Evolutionary conservation across 1,140 invertebrate genomes (phyloP).

Genomic region (Drusus annulatus): DNA sequence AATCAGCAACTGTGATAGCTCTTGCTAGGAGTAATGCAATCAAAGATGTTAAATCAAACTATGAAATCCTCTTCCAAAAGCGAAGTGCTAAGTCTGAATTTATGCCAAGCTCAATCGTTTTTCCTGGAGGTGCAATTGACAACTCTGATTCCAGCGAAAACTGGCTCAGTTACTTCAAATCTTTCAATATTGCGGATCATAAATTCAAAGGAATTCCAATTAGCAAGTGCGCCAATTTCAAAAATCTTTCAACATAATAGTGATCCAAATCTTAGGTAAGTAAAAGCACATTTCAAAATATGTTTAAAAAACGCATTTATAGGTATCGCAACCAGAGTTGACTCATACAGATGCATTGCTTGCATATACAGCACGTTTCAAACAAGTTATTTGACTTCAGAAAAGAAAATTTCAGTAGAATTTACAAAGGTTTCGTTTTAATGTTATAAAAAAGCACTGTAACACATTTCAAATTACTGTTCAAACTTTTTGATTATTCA

Average conservation of each 20-base stretch:
- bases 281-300: neutral
- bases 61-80: constrained; percentile 78
- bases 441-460: too few species aligned
- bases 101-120: constrained; percentile 84
- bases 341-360: too few species aligned
- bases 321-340: too few species aligned
- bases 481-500: too few species aligned
- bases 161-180: constrained; percentile 80
- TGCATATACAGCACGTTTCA: too few species aligned
- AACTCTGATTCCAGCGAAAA: constrained; percentile 77
- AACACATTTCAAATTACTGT: too few species aligned
- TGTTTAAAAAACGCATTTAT: too few species aligned
- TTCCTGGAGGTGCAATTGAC: constrained; percentile 85
- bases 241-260: constrained; percentile 69
- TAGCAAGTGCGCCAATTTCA: constrained; percentile 62
- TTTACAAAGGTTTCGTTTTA: too few species aligned
- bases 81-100: constrained; percentile 75
- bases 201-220: constrained; percentile 69
- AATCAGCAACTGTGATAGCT: constrained; percentile 66
- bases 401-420: too few species aligned
- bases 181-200: constrained; percentile 70
- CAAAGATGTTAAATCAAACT: constrained; percentile 62
- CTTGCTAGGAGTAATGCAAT: constrained; percentile 59
- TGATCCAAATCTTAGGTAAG: constrained; percentile 61
- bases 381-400: too few species aligned